A percentile compares a stretch with the other conserved stretches of the same genome.
Conservation (phyloP, 2,113 vertebrate genomes). For the Caracal caracal region DNA sequence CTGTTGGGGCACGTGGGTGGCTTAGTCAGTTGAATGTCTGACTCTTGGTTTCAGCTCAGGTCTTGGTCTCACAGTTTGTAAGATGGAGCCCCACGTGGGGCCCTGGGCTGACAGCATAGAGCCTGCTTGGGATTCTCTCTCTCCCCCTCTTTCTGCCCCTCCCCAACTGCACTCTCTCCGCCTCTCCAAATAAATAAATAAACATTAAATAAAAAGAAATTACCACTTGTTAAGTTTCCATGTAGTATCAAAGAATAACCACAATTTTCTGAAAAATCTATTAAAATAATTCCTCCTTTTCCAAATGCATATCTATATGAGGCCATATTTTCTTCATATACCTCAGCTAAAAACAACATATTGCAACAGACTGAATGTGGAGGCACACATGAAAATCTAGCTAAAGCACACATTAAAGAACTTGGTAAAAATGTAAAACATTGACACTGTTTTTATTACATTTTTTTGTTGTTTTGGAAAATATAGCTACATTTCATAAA, state of each 20-base stretch:
- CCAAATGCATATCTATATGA: background rate
- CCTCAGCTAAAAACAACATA: constrained; percentile 16
- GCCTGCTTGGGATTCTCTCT: too few species aligned
- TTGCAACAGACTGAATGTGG: background rate
- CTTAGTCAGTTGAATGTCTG: too few species aligned
- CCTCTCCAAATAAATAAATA: too few species aligned
- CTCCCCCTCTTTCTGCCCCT: too few species aligned
- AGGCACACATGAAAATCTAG: background rate
- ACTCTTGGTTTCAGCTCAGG: too few species aligned
- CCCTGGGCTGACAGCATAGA: too few species aligned
- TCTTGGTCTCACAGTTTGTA: too few species aligned
- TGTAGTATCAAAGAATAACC: background rate
- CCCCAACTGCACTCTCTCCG: too few species aligned
- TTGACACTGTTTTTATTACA: background rate
- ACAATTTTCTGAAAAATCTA: background rate
- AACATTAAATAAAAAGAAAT: background rate
- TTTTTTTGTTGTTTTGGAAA: constrained; percentile 17
- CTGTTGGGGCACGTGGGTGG: background rate
- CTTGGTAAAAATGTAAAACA: background rate
- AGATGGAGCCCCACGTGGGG: too few species aligned
- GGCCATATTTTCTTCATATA: background rate
- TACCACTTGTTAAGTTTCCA: background rate
- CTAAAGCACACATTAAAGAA: constrained; percentile 11
- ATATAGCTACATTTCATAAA: constrained; percentile 25
- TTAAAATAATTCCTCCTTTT: background rate